Evolutionary conservation across 2,888 invertebrate species (phyloP).

Genomic region (Apeira syringaria): DNA sequence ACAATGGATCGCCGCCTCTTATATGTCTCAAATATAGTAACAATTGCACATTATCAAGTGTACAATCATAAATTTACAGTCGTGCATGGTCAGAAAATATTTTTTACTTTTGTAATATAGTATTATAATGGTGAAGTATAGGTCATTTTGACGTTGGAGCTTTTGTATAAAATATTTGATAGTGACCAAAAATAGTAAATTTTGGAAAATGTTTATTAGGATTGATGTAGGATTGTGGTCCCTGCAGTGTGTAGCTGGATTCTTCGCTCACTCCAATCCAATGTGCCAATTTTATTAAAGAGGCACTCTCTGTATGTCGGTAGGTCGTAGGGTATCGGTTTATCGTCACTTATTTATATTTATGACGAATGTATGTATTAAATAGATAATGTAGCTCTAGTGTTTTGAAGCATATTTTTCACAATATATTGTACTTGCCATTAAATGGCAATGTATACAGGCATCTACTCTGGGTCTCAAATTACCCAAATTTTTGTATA

Average conservation of each 20-base stretch:
- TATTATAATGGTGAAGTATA: not conserved
- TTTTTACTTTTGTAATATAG: too few relatives aligned
- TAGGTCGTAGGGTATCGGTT: constrained; percentile 3
- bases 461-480: not conserved
- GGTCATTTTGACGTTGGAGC: constrained; percentile 3
- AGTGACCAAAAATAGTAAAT: not conserved
- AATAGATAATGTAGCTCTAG: constrained; percentile 8
- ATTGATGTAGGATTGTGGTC: not conserved
- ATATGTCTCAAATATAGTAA: too few relatives aligned
- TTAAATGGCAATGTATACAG: constrained; percentile 11
- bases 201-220: constrained; percentile 10
- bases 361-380: constrained; percentile 4
- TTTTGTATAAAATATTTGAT: constrained; percentile 2
- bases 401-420: constrained; percentile 7
- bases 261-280: not conserved
- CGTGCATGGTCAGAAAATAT: too few relatives aligned
- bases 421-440: not conserved
- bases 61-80: too few relatives aligned
- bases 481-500: constrained; percentile 1
- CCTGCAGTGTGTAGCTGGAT: not conserved
- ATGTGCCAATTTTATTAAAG: constrained; percentile 12
- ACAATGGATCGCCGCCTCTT: too few relatives aligned
- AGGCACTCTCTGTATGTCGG: not conserved
- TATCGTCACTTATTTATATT: constrained; percentile 1
- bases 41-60: too few relatives aligned